Percentiles rank a stretch among this genome's conserved stretches.
phyloP scores from a whole-genome alignment of 2,888 invertebrate species.

The Phengaris arion region DNA sequence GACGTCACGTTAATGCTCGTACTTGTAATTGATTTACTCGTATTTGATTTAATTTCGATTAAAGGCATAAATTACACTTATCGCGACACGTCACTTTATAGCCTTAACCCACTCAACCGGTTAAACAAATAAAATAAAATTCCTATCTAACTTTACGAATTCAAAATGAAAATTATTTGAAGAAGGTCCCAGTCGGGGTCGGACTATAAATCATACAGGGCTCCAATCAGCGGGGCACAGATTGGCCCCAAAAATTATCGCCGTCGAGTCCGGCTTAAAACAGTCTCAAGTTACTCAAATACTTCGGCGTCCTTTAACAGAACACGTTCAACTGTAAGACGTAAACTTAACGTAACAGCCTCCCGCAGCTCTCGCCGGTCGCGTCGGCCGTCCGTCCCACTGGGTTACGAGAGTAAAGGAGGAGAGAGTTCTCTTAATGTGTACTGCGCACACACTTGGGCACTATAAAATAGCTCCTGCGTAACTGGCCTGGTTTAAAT shows the following conservation, averaged over 20 bases:
- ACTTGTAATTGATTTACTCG: too few species aligned
- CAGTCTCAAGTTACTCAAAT: conserved; percentile 74
- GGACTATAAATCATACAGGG: conserved; percentile 76
- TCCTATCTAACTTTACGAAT: conserved; percentile 51
- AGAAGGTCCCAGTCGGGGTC: conserved; percentile 65
- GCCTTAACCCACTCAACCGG: neutral
- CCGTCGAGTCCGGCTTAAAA: conserved; percentile 64
- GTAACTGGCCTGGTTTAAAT: too few species aligned
- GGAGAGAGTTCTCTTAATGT: too few species aligned
- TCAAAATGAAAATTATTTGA: conserved; percentile 73
- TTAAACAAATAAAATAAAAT: neutral
- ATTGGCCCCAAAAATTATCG: conserved; percentile 70
- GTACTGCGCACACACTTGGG: too few species aligned
- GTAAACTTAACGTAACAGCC: too few species aligned
- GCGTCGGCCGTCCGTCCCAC: too few species aligned
- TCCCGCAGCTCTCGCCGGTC: too few species aligned
- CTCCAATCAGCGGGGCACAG: conserved; percentile 57
- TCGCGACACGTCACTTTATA: neutral
- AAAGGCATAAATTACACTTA: conserved; percentile 22
- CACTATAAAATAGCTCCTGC: too few species aligned
- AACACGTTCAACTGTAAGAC: conserved; percentile 49
- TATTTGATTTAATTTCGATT: conserved; percentile 9
- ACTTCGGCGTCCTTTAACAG: conserved; percentile 61
- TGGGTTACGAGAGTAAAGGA: too few species aligned
- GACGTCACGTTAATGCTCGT: conserved; percentile 7